A percentile compares a stretch with the other conserved stretches of the same genome.
phyloP scores from a whole-genome alignment of 2,888 invertebrate species.

The Hirtodrosophila cameraria region DNA sequence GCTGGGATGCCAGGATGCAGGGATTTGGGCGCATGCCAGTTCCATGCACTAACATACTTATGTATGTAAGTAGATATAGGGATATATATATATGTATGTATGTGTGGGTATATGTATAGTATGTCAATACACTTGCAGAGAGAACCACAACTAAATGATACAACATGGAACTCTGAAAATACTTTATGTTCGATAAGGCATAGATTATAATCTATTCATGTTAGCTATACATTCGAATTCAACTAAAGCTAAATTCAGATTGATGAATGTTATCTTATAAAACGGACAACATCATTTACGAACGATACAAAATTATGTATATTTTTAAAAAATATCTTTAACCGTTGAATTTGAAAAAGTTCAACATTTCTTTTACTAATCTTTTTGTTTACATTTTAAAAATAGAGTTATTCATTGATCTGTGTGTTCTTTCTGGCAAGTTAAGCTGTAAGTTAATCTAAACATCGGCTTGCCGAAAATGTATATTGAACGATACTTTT shows the following conservation, averaged over 20 bases:
- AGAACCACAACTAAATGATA: neutral
- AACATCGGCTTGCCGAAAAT: constrained; percentile 12
- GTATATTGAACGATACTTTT: constrained; percentile 14
- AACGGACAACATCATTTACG: too few species aligned
- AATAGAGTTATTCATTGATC: neutral
- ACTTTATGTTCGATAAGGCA: too few species aligned
- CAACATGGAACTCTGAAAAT: too few species aligned
- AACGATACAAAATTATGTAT: too few species aligned
- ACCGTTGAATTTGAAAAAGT: too few species aligned
- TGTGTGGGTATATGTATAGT: constrained; percentile 3
- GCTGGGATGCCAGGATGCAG: constrained; percentile 2
- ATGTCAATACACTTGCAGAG: constrained; percentile 31
- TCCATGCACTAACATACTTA: constrained; percentile 14
- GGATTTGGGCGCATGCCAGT: constrained; percentile 38
- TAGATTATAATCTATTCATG: too few species aligned
- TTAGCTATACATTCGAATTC: too few species aligned
- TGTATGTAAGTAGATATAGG: neutral
- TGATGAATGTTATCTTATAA: too few species aligned
- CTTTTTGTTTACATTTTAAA: neutral
- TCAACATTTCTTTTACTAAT: too few species aligned
- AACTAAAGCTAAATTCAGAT: too few species aligned
- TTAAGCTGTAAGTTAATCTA: constrained; percentile 22
- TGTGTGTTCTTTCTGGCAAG: constrained; percentile 1
- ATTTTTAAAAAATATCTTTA: too few species aligned
- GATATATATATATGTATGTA: constrained; percentile 3